These are phyloP conservation scores for Saccostrea echinata DNA, from an alignment of 1,140 invertebrate genomes.

Conservation along the genomic window DNA sequence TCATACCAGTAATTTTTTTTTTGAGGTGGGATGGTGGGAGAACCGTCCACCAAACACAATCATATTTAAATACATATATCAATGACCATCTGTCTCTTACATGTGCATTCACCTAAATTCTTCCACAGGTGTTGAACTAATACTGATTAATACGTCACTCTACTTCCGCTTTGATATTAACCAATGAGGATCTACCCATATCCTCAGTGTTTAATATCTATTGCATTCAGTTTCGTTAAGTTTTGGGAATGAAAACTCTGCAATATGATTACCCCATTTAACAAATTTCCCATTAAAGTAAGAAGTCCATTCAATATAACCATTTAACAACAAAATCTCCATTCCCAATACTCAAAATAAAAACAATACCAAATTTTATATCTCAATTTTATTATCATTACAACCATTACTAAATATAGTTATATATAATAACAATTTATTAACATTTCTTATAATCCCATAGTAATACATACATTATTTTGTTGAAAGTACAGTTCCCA, in stretches of 20 bases:
- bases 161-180: neutral
- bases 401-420: neutral
- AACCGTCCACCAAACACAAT: conserved; percentile 13
- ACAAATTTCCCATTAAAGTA: neutral
- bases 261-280: neutral
- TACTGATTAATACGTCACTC: neutral
- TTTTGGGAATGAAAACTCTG: no score
- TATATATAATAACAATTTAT: no score
- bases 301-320: neutral
- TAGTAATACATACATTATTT: no score
- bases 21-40: conserved; percentile 8
- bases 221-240: neutral
- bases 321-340: neutral
- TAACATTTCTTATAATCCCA: no score
- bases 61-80: neutral
- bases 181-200: conserved; percentile 23
- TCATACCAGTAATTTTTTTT: no score
- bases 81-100: neutral
- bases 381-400: neutral
- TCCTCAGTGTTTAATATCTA: conserved; percentile 2
- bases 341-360: neutral
- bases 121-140: neutral
- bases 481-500: no score
- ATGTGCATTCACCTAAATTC: neutral
- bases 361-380: neutral